Base-by-base conservation (phyloP, 2,113 vertebrate genomes). In the Melierax canorus region DNA sequence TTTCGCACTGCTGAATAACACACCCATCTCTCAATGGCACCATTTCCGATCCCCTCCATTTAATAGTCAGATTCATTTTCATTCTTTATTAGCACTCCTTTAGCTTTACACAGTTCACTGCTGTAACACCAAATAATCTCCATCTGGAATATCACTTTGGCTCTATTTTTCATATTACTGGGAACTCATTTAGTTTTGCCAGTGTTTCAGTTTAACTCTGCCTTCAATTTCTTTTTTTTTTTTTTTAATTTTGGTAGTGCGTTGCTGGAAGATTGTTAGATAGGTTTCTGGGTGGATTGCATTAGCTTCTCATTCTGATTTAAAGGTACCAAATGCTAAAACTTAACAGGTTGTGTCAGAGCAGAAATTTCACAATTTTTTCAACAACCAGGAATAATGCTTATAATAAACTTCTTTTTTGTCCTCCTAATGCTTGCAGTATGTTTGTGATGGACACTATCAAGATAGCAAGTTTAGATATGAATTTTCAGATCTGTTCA, bases 41-140 rank as follows among this genome's bases (percentile, higher is more conserved):
- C 3, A 3, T 88, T 92, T 94, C 83, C 32, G 81, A 45, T 81
- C 29, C 79, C 16, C 34, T 63, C 55, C 20, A 3, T 91, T 95
- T 78, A 92, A 87, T 3, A 92, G 63, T 51, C 56, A 67, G 86
- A 89, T 85, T 85, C 10, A 50, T 81, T 91, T 95, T 87, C 59
- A 74, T 81, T 92, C 82, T 93, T 92, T 94, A 94, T 96, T 94
- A 78, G 68, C 21, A 87, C 92, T 78, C 83, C 88, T 95, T 87
- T 84, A 84, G 60, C 79, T 94, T 94, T 63, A 75, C 60, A 87
- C 23, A 75, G 68, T 81, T 92, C 80, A 71, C 38, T 86, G 22
- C 80, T 71, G 20, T 85, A 94, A 95, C 53, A 92, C 50, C 91
- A 87, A 89, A 89, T 74, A 95, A 77, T 78, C 56, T 78, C 91